phyloP scores from a whole-genome alignment of 2,888 invertebrate species.

The Tiphia femorata region DNA sequence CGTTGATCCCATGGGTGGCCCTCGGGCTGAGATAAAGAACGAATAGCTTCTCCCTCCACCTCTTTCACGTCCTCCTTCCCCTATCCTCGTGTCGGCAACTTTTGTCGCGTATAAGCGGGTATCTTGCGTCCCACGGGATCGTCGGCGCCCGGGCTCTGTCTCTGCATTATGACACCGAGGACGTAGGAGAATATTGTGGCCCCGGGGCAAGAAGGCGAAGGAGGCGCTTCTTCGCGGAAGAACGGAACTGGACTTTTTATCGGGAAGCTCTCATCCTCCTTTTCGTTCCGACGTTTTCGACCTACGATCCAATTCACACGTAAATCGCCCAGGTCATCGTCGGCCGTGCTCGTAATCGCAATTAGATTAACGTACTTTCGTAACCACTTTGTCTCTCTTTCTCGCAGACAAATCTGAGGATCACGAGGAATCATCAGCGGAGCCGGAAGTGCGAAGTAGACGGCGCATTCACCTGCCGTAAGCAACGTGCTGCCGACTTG shows the following conservation, averaged over 20 bases:
- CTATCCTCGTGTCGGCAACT: neutral
- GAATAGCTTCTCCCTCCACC: neutral
- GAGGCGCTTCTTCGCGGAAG: too few species aligned
- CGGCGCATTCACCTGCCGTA: too few species aligned
- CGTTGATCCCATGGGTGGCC: conserved; percentile 16
- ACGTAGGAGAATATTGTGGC: neutral
- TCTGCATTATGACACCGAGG: neutral
- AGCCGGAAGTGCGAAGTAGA: neutral
- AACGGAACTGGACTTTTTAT: neutral
- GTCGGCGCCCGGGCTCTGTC: neutral
- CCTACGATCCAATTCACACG: too few species aligned
- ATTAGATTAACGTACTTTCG: too few species aligned
- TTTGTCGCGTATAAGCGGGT: neutral
- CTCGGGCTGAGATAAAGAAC: neutral
- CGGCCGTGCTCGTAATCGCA: too few species aligned
- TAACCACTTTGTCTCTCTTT: too few species aligned
- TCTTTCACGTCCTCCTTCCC: neutral
- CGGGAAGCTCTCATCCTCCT: neutral
- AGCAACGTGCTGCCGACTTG: neutral
- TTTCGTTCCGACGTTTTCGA: too few species aligned
- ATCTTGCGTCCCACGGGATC: neutral
- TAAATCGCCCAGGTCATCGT: too few species aligned
- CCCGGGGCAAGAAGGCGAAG: too few species aligned
- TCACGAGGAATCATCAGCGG: conserved; percentile 19
- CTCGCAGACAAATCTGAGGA: conserved; percentile 38